Conservation (phyloP, 2,797 vertebrate species). For the Tenualosa ilisha region DNA sequence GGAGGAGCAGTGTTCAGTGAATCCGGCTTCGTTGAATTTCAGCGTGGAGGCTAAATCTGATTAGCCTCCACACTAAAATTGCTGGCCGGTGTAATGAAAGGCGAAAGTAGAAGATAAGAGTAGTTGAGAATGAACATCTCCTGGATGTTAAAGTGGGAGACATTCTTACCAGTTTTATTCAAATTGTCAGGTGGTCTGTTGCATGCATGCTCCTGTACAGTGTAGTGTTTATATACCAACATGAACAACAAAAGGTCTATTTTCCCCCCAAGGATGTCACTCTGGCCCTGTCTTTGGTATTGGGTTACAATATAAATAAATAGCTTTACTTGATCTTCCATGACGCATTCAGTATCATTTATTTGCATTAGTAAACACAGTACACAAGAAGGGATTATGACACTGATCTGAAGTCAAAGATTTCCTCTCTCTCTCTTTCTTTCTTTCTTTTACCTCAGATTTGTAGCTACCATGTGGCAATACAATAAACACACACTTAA, state of each 20-base stretch:
- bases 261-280: not conserved
- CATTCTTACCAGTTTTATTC: no score
- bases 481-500: not conserved
- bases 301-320: not conserved
- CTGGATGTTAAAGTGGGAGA: no score
- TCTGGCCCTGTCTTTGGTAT: not conserved
- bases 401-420: not conserved
- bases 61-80: not conserved
- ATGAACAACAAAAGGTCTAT: no score
- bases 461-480: not conserved
- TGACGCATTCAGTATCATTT: not conserved
- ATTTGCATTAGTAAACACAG: not conserved
- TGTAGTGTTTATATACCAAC: no score
- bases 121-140: not conserved
- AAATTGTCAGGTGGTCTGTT: no score
- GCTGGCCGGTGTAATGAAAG: not conserved
- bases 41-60: not conserved
- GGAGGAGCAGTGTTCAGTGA: not conserved
- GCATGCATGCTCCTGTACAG: no score
- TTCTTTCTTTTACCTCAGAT: no score
- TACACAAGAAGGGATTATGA: not conserved
- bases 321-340: no score
- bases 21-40: no score
- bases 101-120: not conserved
- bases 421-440: not conserved